Conservation (phyloP, 2,888 invertebrate species). For the Minunthozetes semirufus region DNA sequence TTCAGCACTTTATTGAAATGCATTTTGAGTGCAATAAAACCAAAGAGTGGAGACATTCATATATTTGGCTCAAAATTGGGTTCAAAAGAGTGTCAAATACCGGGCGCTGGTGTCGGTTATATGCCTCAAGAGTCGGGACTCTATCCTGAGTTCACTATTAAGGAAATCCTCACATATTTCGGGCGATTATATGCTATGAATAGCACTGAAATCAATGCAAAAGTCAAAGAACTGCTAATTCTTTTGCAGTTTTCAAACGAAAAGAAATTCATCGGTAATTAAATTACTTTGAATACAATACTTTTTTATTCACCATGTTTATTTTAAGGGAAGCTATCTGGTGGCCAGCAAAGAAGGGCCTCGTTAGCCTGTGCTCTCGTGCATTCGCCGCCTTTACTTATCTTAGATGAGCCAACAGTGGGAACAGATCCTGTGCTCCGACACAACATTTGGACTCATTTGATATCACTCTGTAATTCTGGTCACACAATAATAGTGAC, state of each 20-base stretch:
- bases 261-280: too few species aligned
- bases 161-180: constrained; percentile 91
- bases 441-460: constrained; percentile 42
- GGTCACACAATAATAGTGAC: constrained; percentile 56
- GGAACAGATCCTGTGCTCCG: constrained; percentile 78
- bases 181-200: constrained; percentile 92
- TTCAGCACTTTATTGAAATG: constrained; percentile 83
- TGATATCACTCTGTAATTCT: not conserved
- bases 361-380: constrained; percentile 4
- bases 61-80: constrained; percentile 84
- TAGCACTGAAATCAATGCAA: constrained; percentile 67
- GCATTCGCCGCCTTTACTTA: not conserved
- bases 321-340: not conserved
- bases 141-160: constrained; percentile 65
- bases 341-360: not conserved
- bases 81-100: constrained; percentile 78
- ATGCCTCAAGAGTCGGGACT: constrained; percentile 66
- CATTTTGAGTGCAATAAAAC: constrained; percentile 75
- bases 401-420: constrained; percentile 67
- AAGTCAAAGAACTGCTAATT: constrained; percentile 75
- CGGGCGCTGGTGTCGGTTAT: constrained; percentile 89
- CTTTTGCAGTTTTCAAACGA: constrained; percentile 84
- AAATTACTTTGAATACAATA: not conserved
- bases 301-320: too few species aligned
- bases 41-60: constrained; percentile 79